phyloP scores from a whole-genome alignment of 2,797 vertebrate genomes.

The Danio jaintianensis region DNA sequence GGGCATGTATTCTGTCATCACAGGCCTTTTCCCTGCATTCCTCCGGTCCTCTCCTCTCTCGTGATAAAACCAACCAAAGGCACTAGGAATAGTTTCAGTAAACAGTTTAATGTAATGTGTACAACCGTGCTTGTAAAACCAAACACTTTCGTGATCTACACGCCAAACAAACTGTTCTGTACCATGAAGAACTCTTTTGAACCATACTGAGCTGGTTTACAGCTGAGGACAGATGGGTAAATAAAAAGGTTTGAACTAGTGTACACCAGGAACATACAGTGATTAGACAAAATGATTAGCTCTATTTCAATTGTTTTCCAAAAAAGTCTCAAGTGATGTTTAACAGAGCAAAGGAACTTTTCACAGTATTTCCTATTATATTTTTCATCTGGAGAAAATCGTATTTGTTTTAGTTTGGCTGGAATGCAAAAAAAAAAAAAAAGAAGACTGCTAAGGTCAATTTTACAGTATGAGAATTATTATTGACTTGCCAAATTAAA shows the following conservation, averaged over 20 bases:
- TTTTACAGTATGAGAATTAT: too few species aligned
- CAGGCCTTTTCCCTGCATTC: slow-evolving; percentile 26
- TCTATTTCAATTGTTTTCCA: too few species aligned
- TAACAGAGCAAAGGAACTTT: too few species aligned
- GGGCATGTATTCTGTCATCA: slow-evolving; percentile 22
- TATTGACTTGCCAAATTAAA: too few species aligned
- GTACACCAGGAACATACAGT: background rate
- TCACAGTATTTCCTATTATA: too few species aligned
- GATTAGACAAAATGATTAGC: too few species aligned
- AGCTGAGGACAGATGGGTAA: background rate
- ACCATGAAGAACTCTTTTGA: background rate
- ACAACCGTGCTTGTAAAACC: background rate
- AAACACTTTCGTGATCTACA: slow-evolving; percentile 16
- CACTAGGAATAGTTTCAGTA: slow-evolving; percentile 8
- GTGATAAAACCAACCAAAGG: slow-evolving; percentile 16
- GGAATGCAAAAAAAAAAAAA: too few species aligned
- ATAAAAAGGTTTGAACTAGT: slow-evolving; percentile 8
- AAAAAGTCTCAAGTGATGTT: too few species aligned
- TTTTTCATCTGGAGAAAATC: too few species aligned
- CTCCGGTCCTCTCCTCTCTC: slow-evolving; percentile 23
- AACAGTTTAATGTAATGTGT: slow-evolving; percentile 18
- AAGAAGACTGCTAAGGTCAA: too few species aligned
- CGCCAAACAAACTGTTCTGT: slow-evolving; percentile 24
- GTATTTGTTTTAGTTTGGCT: too few species aligned
- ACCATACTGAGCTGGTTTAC: background rate